Evolutionary conservation across 2,888 invertebrate genomes (phyloP).

Genomic region (Halictus ligatus): DNA sequence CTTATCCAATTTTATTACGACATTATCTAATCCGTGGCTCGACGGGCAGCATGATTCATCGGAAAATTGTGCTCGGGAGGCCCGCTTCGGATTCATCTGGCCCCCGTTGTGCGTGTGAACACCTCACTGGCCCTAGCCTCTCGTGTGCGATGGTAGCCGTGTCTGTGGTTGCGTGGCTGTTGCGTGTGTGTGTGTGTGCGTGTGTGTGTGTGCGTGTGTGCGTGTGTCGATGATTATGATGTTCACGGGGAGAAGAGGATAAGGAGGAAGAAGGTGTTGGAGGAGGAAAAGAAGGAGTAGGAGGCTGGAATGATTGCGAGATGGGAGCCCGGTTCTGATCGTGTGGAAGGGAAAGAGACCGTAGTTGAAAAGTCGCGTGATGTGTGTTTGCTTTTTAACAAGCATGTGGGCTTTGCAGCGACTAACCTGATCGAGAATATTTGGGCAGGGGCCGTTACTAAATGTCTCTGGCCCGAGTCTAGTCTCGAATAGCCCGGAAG

Average conservation of each 20-base stretch:
- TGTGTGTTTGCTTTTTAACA: conserved; percentile 82
- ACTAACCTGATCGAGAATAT: conserved; percentile 79
- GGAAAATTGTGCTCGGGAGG: conserved; percentile 53
- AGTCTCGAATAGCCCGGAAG: conserved; percentile 71
- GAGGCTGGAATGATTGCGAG: conserved; percentile 61
- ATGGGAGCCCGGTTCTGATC: conserved; percentile 23
- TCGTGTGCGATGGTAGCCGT: conserved; percentile 67
- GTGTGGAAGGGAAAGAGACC: conserved; percentile 47
- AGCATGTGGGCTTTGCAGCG: conserved; percentile 85
- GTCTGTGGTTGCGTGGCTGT: conserved; percentile 59
- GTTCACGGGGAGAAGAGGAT: conserved; percentile 22
- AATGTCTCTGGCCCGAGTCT: conserved; percentile 68
- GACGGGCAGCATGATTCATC: neutral
- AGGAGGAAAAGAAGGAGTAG: conserved; percentile 30
- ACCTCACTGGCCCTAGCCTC: conserved; percentile 61
- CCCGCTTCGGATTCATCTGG: conserved; percentile 59
- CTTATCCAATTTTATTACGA: neutral
- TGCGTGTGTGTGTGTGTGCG: conserved; percentile 66
- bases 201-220: too few species aligned
- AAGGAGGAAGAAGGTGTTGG: conserved; percentile 23
- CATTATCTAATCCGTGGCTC: neutral
- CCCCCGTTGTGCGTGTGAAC: conserved; percentile 61
- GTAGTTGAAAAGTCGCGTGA: conserved; percentile 70
- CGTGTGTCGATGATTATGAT: conserved; percentile 57
- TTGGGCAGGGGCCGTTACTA: conserved; percentile 52